These are phyloP conservation scores for Mormyrus lacerda DNA, from an alignment of 2,113 vertebrate genomes.

Conservation along the genomic window DNA sequence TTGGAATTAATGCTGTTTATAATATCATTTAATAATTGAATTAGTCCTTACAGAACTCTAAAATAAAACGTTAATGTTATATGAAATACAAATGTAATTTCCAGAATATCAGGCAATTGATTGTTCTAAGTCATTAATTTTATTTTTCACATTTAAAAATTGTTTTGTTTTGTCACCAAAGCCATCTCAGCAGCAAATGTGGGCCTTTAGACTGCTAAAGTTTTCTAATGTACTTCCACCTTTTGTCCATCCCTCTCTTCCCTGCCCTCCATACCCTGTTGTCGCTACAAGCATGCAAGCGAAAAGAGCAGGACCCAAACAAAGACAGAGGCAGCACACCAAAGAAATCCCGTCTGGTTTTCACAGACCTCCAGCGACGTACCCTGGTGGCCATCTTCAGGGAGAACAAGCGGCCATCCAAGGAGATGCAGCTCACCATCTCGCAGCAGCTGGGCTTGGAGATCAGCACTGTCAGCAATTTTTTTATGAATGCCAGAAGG, in stretches of 20 bases:
- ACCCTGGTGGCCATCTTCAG: conserved; percentile 98
- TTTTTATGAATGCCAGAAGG: conserved; percentile 98
- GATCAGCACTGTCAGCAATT: conserved; percentile 96
- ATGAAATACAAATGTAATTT: background rate
- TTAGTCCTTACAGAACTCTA: background rate
- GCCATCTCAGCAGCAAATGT: background rate
- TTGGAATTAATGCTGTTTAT: background rate
- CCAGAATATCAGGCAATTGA: background rate
- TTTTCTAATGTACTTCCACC: background rate
- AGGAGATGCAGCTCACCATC: conserved; percentile 98
- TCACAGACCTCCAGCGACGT: conserved; percentile 95
- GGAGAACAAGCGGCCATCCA: conserved; percentile 96
- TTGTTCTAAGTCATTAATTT: background rate
- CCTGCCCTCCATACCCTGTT: background rate
- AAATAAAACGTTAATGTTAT: background rate
- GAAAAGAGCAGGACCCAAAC: conserved; percentile 92
- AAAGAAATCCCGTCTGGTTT: conserved; percentile 98
- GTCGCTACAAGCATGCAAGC: conserved; percentile 77
- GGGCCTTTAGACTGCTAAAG: background rate
- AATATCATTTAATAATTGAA: background rate
- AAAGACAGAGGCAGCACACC: conserved; percentile 90
- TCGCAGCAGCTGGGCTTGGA: conserved; percentile 97
- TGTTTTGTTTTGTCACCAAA: background rate
- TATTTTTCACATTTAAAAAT: background rate
- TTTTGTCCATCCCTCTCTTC: background rate